Base-by-base conservation (phyloP, 2,888 invertebrate genomes). In the Athrips mouffetella region DNA sequence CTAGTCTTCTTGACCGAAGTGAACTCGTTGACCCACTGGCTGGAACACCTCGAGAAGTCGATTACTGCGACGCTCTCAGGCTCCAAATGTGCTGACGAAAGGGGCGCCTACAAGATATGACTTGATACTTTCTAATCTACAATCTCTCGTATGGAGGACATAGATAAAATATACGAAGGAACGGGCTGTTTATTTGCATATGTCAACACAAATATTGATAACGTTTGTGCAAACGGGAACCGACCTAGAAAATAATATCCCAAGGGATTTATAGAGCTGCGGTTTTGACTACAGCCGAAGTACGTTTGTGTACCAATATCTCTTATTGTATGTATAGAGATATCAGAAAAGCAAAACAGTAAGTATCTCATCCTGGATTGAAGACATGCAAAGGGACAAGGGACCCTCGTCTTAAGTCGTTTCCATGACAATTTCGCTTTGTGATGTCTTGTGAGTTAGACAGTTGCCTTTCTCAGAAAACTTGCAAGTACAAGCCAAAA, bases 21-120 rank as follows among this genome's bases (percentile, higher is more conserved):
- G 75, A 77, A 74, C 75, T 70, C 60, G 66, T 80, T 80, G 81
- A 82, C 81, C 80, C 65, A 77, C 59, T 70, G 47, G 58, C 45
- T 66, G 65, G 67, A 60, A 68, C 69, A 71, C 69, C 70, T 70
- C 67, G 60, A 57, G 21, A 33, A 53, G 53, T 53, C 51, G 52
- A 54, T 57, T 53, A 53, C 48, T 41, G 30, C 45, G 62, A 67
- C 61, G 68, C 68, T 68, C 70, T 70, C 60, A 60, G 46, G 49
- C 50, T 54, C 63, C 59, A 59, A 70, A 67, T 59, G 59, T 58
- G 70, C 71, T 71, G 73, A 73, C 66, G 67, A 67, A 60, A 66
- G 62, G 49, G 51, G 50, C 50, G 44, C 35, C 31, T 45, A 50
- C 47, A 39, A 45, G 48, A 45, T 42, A 51, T 54, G 56, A 54